Percentiles rank a stretch among this genome's conserved stretches.
phyloP scores from a whole-genome alignment of 1,140 invertebrate genomes.

The Aphidius ervi region DNA sequence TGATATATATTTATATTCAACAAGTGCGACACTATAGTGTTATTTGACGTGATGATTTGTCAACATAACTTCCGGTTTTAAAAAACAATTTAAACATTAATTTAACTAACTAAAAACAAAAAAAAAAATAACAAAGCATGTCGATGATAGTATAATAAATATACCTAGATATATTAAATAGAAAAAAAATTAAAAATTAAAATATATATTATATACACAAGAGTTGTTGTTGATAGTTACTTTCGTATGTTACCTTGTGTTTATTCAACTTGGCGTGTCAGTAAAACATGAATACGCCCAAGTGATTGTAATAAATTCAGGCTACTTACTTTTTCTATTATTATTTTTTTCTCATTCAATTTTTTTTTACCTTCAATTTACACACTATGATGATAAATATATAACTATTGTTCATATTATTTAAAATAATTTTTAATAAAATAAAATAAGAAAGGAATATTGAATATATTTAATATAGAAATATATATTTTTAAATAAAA shows the following conservation, averaged over 20 bases:
- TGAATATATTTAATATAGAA: not conserved
- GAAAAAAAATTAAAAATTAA: no score
- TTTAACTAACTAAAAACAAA: no score
- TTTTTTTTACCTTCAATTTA: not conserved
- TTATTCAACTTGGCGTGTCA: slow-evolving; percentile 18
- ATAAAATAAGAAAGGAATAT: not conserved
- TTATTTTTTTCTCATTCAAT: not conserved
- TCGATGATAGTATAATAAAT: no score
- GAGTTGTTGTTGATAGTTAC: no score
- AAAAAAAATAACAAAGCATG: no score
- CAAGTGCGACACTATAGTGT: no score
- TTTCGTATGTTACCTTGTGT: slow-evolving; percentile 9
- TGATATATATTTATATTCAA: no score
- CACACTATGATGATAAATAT: slow-evolving; percentile 18
- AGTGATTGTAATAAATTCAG: slow-evolving; percentile 22
- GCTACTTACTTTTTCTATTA: slow-evolving; percentile 11
- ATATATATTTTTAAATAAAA: not conserved
- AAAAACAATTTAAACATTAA: no score
- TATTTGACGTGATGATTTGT: no score
- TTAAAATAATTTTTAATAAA: not conserved
- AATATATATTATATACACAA: no score
- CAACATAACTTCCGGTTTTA: no score
- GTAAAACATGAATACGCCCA: slow-evolving; percentile 19
- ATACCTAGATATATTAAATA: no score
- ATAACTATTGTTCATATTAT: not conserved